A percentile compares a stretch with the other conserved stretches of the same genome.
These are phyloP conservation scores for Eucidaris tribuloides DNA, from an alignment of 35 echinoderm and acorn worm genomes.

Conservation along the genomic window DNA sequence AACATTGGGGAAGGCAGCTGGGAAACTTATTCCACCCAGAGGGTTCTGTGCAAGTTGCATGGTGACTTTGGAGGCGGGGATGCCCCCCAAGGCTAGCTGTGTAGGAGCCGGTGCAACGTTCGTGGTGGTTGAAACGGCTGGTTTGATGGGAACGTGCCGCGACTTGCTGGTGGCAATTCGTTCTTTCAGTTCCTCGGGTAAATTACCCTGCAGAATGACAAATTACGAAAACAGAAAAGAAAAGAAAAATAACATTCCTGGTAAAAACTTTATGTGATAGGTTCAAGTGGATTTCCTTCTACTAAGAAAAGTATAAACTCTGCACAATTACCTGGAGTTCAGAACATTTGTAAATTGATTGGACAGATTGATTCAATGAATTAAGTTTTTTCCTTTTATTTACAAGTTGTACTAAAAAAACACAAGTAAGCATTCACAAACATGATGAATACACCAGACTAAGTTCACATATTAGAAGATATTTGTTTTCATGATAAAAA, in stretches of 20 bases:
- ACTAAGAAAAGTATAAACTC: no score
- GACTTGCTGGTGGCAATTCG: slow-evolving; percentile 19
- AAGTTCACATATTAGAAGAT: no score
- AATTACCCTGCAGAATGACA: background rate
- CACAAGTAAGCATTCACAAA: no score
- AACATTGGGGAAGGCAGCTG: background rate
- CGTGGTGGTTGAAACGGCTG: background rate
- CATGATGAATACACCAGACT: no score
- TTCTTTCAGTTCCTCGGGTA: background rate
- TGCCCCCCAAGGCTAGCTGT: background rate
- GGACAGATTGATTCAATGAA: no score
- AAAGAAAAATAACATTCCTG: background rate
- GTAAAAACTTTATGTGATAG: background rate
- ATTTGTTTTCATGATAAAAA: no score
- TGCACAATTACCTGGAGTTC: no score
- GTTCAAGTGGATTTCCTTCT: no score
- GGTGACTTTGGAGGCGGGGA: slow-evolving; percentile 1
- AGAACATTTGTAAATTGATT: no score
- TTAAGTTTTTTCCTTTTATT: no score
- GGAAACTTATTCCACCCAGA: slow-evolving; percentile 2
- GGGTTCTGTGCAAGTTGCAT: background rate
- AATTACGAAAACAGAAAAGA: background rate
- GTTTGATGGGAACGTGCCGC: slow-evolving; percentile 5
- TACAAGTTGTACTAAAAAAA: no score
- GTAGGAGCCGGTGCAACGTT: background rate